Evolutionary conservation across 2,888 invertebrate genomes (phyloP), one percentile per base, ranked within the genome.

Genomic region (Napeogenes sylphis): DNA sequence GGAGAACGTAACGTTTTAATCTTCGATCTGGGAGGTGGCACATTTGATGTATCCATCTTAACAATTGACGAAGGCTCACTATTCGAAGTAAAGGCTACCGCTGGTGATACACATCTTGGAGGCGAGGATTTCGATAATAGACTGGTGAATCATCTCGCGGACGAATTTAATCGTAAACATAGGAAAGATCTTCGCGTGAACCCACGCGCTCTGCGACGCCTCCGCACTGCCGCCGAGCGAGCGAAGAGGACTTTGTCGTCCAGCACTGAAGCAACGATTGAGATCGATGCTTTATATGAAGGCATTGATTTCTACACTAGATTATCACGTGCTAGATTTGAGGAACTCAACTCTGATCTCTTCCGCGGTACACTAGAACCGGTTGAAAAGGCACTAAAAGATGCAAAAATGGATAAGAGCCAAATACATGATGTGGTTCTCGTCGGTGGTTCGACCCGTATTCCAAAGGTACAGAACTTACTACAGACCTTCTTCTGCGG

Each of bases 1-100:
- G 92, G 92, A 14, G 92, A 92, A 71, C 92, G 93, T 64, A 94
- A 94, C 77, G 94, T 94, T 4, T 82, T 94, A 55, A 94, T 95
- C 73, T 95, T 94, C 75, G 94, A 95, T 82, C 90, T 95, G 70
- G 92, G 92, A 42, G 97, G 97, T 68, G 97, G 97, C 73, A 94
- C 94, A 47, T 94, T 95, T 80, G 95, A 95, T 84, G 95, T 95
- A 13, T 95, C 95, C 63, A 92, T 95, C 67, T 84, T 95, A 51
- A 94, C 94, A 62, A 95, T 95, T 77, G 94, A 94, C 78, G 95
- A 95, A 79, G 91, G 94, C 45, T 91, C 91, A 5, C 74, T 91
- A 64, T 95, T 95, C 80, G 94, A 95, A 79, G 95, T 95, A 4
- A 94, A 93, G 80, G 87, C 95, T 0, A 96, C 95, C 1, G 94